Base-by-base conservation (phyloP, 2,797 vertebrate species). In the Toxotes lorentzi region DNA sequence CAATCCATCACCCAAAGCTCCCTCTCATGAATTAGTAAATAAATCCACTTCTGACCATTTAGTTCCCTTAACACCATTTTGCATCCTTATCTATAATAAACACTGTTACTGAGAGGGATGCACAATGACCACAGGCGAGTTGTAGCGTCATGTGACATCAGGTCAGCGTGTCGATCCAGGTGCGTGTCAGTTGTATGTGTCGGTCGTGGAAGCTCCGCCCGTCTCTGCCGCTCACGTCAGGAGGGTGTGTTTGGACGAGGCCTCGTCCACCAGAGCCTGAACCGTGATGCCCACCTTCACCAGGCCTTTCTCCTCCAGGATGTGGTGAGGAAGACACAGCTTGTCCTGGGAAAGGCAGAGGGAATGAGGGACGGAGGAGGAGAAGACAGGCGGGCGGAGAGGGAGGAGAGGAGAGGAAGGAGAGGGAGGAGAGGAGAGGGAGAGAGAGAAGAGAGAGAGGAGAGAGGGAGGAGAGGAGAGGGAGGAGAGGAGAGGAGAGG, bases 241-340 rank as follows among this genome's bases (percentile, higher is more conserved):
- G 16, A 95, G 86, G 72, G 93, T 41, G 83, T 91, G 92, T 85
- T 93, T 96, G 74, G 86, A 65, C 62, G 95, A 82, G 24, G 93
- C 91, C 81, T 96, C 89, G 7, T 99, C 97, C 90, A 98, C 86
- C 86, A 99, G 93, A 0, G 97, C 97, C 91, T 98, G 97, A 53
- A 99, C 96, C 0, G 96, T 97, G 70, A 94, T 53, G 86, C 96
- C 93, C 84, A 99, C 95, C 95, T 98, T 99, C 81, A 97, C 92
- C 92, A 98, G 93, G 75, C 97, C 97, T 73, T 97, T 98, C 91
- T 98, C 97, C 95, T 99, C 98, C 88, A 99, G 95, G 92, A 99
- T 98, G 92, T 99, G 98, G 92, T 99, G 98, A 72, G 98, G 98
- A 40, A 99, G 96, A 92, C 98, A 99, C 84, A 99, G 93, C 88